phyloP scores from a whole-genome alignment of 2,888 invertebrate genomes.

The Tortrix viridana region DNA sequence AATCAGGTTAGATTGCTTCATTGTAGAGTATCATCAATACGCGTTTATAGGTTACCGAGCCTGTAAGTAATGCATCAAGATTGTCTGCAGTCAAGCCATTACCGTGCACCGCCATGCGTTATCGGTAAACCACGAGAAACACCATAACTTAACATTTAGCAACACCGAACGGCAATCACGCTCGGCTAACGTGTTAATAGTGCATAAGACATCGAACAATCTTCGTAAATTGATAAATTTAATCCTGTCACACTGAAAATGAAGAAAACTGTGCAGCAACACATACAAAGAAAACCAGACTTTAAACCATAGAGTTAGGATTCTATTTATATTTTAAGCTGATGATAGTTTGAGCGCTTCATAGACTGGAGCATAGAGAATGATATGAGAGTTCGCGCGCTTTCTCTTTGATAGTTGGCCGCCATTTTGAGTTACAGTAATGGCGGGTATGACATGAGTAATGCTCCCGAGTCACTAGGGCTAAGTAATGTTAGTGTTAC shows the following conservation, averaged over 20 bases:
- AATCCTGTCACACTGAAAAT: conserved; percentile 64
- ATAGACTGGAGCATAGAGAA: conserved; percentile 74
- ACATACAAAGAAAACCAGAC: conserved; percentile 41
- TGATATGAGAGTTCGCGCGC: conserved; percentile 78
- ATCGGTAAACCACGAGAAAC: conserved; percentile 52
- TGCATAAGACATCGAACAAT: conserved; percentile 67
- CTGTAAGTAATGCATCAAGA: conserved; percentile 32
- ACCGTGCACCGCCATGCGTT: conserved; percentile 42
- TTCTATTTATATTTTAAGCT: conserved; percentile 44
- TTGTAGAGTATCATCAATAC: conserved; percentile 24
- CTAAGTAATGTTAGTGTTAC: conserved; percentile 72
- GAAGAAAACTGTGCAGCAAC: conserved; percentile 48
- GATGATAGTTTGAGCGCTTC: conserved; percentile 59
- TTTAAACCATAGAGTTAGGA: conserved; percentile 46
- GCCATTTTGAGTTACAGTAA: conserved; percentile 82
- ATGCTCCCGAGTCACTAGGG: conserved; percentile 72
- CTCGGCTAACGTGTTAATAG: conserved; percentile 76
- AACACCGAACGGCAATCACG: conserved; percentile 51
- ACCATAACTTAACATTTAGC: conserved; percentile 74
- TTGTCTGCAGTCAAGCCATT: conserved; percentile 29
- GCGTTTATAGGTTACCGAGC: conserved; percentile 28
- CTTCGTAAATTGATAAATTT: conserved; percentile 79
- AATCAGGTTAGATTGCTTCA: conserved; percentile 9
- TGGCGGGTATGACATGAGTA: conserved; percentile 73
- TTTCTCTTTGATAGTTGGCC: conserved; percentile 81